These are phyloP conservation scores for Crotalus tigris DNA, from an alignment of 2,113 vertebrate species.

Conservation along the genomic window DNA sequence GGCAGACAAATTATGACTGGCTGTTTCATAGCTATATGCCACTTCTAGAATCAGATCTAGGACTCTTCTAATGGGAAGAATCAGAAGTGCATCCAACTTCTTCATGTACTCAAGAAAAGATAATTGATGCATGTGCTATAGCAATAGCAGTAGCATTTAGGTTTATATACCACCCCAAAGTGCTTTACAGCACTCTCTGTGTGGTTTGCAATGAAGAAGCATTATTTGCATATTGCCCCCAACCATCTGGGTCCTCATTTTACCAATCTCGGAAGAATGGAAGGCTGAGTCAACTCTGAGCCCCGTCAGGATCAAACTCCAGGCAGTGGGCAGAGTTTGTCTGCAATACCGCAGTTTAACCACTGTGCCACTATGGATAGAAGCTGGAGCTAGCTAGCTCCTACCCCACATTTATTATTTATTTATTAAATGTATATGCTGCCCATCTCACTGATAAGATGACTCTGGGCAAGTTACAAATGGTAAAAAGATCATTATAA, in stretches of 20 bases:
- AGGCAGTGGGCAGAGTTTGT: no score
- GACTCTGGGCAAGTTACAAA: no score
- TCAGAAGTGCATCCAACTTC: neutral
- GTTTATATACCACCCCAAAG: neutral
- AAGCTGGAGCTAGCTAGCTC: neutral
- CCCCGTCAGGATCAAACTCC: no score
- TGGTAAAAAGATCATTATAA: no score
- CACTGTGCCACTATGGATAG: no score
- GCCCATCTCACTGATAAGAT: no score
- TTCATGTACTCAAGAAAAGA: neutral
- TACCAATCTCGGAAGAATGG: no score
- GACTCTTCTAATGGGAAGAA: neutral
- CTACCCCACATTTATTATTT: neutral
- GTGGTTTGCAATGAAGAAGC: neutral
- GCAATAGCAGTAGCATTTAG: neutral
- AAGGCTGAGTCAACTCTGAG: no score
- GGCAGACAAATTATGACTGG: neutral
- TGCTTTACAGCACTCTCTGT: neutral
- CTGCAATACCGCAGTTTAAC: no score
- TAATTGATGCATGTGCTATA: neutral
- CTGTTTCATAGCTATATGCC: neutral
- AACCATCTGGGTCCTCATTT: no score
- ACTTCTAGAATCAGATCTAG: neutral
- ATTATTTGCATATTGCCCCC: neutral
- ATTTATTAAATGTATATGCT: no score